phyloP scores from a whole-genome alignment of 2,888 invertebrate genomes.

The Drosophila prostipennis region DNA sequence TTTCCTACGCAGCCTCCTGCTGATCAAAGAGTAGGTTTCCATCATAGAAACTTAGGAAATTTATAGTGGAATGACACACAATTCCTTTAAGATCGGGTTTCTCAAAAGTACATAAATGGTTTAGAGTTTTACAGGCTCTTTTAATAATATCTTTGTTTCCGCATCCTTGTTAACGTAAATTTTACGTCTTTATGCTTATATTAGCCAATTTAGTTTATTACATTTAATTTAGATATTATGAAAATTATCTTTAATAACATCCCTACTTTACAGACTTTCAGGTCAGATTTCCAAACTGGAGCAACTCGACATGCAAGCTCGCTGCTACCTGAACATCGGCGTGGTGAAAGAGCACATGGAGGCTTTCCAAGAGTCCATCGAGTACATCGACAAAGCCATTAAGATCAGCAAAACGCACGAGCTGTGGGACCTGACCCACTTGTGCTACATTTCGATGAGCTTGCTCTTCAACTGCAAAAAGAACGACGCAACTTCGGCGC shows the following conservation, averaged over 20 bases:
- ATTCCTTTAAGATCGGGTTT: neutral
- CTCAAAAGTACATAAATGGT: no score
- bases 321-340: constrained; percentile 93
- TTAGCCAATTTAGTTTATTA: no score
- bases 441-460: constrained; percentile 89
- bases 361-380: constrained; percentile 88
- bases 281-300: constrained; percentile 89
- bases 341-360: constrained; percentile 91
- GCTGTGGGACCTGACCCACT: constrained; percentile 89
- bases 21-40: constrained; percentile 89
- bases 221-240: no score
- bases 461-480: constrained; percentile 87
- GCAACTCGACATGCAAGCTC: constrained; percentile 93
- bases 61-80: neutral
- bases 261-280: constrained; percentile 85
- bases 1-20: constrained; percentile 90
- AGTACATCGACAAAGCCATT: constrained; percentile 88
- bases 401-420: constrained; percentile 88
- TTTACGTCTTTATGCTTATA: no score
- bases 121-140: no score
- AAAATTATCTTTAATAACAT: no score
- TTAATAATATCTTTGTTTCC: no score
- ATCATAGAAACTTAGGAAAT: neutral
- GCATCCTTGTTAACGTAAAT: no score
- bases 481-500: constrained; percentile 87